A percentile compares a stretch with the other conserved stretches of the same genome.
phyloP scores from a whole-genome alignment of 2,113 vertebrate genomes.

The Plecotus auritus region DNA sequence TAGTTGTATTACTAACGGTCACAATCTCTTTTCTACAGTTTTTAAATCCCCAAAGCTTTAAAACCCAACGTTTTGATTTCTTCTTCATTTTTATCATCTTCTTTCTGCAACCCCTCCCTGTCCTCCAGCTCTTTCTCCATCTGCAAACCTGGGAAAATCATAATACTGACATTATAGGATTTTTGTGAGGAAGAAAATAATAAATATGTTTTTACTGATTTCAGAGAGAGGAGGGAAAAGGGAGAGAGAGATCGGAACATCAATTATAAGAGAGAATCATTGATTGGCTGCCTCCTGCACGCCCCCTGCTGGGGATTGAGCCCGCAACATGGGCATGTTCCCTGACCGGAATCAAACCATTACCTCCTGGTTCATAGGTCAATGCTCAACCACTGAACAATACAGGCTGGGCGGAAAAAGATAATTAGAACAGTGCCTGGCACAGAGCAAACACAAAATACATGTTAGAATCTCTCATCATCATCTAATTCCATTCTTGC shows the following conservation, averaged over 20 bases:
- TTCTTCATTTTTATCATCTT: neutral
- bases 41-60: neutral
- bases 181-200: neutral
- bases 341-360: too few relatives aligned
- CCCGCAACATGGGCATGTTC: too few relatives aligned
- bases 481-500: neutral
- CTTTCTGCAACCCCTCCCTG: neutral
- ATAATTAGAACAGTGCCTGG: neutral
- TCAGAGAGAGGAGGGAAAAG: too few relatives aligned
- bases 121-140: neutral
- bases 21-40: neutral
- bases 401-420: neutral
- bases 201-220: too few relatives aligned
- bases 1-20: neutral
- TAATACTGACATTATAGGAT: neutral
- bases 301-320: too few relatives aligned
- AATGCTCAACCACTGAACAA: too few relatives aligned
- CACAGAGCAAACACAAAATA: neutral
- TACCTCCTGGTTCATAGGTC: too few relatives aligned
- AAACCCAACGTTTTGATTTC: neutral
- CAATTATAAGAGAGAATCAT: too few relatives aligned
- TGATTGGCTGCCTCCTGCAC: neutral
- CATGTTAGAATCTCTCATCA: neutral
- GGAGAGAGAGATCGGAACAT: too few relatives aligned
- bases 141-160: neutral